Evolutionary conservation across 2,797 vertebrate species (phyloP).

Genomic region (Sebastes trivittatus): DNA sequence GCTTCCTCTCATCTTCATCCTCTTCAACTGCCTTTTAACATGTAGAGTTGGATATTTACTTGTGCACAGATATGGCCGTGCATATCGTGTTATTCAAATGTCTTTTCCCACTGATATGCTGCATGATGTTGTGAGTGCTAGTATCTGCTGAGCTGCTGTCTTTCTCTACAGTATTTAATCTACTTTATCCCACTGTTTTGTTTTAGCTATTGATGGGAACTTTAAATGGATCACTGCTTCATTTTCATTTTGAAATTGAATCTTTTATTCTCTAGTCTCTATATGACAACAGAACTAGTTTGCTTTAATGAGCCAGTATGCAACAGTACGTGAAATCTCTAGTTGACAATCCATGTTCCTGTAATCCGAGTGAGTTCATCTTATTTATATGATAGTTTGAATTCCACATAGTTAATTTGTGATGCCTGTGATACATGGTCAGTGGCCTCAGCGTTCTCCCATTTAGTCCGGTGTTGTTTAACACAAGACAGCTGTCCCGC

Average conservation of each 20-base stretch:
- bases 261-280: not conserved
- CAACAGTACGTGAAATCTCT: not conserved
- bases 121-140: not conserved
- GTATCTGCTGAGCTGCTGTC: not conserved
- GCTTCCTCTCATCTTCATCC: not conserved
- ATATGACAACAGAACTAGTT: not conserved
- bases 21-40: not conserved
- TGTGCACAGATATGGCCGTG: not conserved
- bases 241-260: not conserved
- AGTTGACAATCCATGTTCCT: not conserved
- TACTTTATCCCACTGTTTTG: not conserved
- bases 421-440: not conserved
- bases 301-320: not conserved
- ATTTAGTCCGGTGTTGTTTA: slow-evolving; percentile 3
- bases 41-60: not conserved
- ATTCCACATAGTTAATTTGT: slow-evolving; percentile 7
- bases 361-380: not conserved
- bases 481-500: slow-evolving; percentile 21
- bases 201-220: not conserved
- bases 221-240: not conserved
- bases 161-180: not conserved
- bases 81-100: not conserved
- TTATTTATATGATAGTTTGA: not conserved
- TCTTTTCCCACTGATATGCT: not conserved
- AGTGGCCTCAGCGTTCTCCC: not conserved